phyloP scores from a whole-genome alignment of 2,888 invertebrate genomes.

The Ichneumoninae sp. region DNA sequence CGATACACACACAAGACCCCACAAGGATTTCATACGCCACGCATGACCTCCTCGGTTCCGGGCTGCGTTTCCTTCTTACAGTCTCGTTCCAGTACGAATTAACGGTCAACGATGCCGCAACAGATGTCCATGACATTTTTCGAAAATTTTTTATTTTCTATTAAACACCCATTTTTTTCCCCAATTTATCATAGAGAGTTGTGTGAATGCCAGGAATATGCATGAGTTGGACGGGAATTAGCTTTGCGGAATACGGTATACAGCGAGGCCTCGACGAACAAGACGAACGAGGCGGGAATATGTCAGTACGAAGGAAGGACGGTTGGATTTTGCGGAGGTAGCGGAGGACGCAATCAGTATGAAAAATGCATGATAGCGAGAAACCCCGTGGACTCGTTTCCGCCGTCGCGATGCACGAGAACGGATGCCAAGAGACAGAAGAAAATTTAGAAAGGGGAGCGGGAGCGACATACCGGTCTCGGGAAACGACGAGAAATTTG shows the following conservation, averaged over 20 bases:
- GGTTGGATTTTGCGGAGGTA: conserved; percentile 42
- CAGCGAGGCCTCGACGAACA: conserved; percentile 35
- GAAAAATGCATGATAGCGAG: conserved; percentile 57
- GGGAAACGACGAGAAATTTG: conserved; percentile 73
- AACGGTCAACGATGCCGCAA: conserved; percentile 49
- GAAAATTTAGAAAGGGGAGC: conserved; percentile 29
- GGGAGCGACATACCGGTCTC: conserved; percentile 49
- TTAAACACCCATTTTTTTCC: conserved; percentile 9
- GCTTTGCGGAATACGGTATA: conserved; percentile 42
- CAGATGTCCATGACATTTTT: conserved; percentile 71
- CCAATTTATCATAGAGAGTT: conserved; percentile 42
- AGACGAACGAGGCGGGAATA: conserved; percentile 49
- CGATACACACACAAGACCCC: conserved; percentile 23
- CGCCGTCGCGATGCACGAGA: conserved; percentile 27
- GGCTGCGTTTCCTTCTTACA: conserved; percentile 56
- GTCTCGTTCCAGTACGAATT: conserved; percentile 55
- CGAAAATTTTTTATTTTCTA: conserved; percentile 71
- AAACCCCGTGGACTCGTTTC: conserved; percentile 36
- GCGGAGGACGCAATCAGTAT: conserved; percentile 57
- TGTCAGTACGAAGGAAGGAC: conserved; percentile 52
- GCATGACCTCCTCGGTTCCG: conserved; percentile 59
- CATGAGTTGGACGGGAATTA: conserved; percentile 32
- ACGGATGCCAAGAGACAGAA: conserved; percentile 8
- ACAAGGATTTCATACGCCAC: conserved; percentile 23
- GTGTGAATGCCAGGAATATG: conserved; percentile 12